phyloP scores from a whole-genome alignment of 1,140 invertebrate species.

The Zaprionus capensis region DNA sequence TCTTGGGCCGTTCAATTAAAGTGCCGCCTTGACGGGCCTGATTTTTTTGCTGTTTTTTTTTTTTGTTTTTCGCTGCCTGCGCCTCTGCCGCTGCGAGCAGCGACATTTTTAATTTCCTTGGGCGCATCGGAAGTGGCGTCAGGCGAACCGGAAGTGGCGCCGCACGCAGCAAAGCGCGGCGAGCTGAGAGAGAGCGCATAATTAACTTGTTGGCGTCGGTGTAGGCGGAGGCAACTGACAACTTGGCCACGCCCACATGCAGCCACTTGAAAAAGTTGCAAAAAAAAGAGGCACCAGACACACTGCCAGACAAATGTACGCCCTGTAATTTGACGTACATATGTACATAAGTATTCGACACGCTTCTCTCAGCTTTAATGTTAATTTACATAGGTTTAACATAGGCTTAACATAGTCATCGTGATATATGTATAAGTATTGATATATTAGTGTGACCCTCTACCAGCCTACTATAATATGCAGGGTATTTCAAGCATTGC shows the following conservation, averaged over 20 bases:
- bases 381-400: no score
- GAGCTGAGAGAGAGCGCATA: slow-evolving; percentile 57
- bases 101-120: slow-evolving; percentile 80
- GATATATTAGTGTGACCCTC: no score
- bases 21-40: slow-evolving; percentile 38
- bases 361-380: no score
- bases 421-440: no score
- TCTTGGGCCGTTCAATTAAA: slow-evolving; percentile 70
- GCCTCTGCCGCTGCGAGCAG: slow-evolving; percentile 5
- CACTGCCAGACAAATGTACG: background rate
- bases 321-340: background rate
- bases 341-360: no score
- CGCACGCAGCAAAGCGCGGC: slow-evolving; percentile 54
- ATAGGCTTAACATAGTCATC: no score
- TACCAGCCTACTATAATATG: background rate
- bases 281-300: background rate
- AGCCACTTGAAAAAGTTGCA: slow-evolving; percentile 49
- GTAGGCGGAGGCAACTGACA: slow-evolving; percentile 28
- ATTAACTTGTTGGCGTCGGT: slow-evolving; percentile 70
- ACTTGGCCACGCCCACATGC: slow-evolving; percentile 51
- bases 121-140: slow-evolving; percentile 61
- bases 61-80: background rate
- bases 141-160: slow-evolving; percentile 67
- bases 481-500: slow-evolving; percentile 15
- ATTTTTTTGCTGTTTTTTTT: background rate